phyloP scores from a whole-genome alignment of 2,888 invertebrate genomes.

The Pollenia angustigena region DNA sequence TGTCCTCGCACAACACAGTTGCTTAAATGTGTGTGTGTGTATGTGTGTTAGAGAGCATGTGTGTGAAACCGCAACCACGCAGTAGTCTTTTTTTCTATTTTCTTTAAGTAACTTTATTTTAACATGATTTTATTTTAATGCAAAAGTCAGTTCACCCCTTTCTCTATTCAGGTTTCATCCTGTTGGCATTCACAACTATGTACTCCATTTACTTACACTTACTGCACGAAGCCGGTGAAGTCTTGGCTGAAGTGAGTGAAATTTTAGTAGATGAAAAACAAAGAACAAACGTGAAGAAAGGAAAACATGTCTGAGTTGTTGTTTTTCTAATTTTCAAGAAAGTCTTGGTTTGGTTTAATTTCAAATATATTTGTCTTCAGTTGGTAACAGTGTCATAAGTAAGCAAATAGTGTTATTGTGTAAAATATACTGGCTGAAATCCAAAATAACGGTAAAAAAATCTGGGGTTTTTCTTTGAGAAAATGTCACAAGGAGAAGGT shows the following conservation, averaged over 20 bases:
- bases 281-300: neutral
- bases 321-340: conserved; percentile 27
- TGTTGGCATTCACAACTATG: conserved; percentile 8
- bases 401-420: conserved; percentile 62
- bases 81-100: conserved; percentile 8
- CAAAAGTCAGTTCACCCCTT: neutral
- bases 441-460: conserved; percentile 52
- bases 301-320: conserved; percentile 42
- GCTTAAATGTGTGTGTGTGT: neutral
- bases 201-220: conserved; percentile 32
- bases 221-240: neutral
- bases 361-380: conserved; percentile 18
- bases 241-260: conserved; percentile 25
- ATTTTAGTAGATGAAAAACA: conserved; percentile 29
- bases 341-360: conserved; percentile 30
- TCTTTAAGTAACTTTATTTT: conserved; percentile 32
- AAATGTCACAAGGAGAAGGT: conserved; percentile 13
- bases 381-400: conserved; percentile 68
- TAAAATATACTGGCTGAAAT: conserved; percentile 62
- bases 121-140: conserved; percentile 48
- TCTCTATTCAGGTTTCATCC: too few relatives aligned
- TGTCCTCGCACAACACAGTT: conserved; percentile 32
- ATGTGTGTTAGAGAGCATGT: neutral
- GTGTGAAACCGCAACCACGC: conserved; percentile 59
- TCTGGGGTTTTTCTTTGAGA: neutral